phyloP scores from a whole-genome alignment of 2,888 invertebrate species.

The Aphelenchoides bicaudatus region DNA sequence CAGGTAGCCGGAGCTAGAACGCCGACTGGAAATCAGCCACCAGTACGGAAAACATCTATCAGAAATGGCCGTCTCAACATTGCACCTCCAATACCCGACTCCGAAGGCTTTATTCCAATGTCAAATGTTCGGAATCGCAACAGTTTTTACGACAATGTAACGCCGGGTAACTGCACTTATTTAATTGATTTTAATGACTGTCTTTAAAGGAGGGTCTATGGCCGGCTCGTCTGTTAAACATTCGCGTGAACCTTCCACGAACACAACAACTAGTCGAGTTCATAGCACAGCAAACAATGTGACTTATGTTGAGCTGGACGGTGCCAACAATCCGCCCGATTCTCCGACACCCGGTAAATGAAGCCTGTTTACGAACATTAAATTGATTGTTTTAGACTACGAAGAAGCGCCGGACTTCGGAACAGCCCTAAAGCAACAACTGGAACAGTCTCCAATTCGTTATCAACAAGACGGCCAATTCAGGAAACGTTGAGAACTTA shows the following conservation, averaged over 20 bases:
- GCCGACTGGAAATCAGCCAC: slow-evolving; percentile 20
- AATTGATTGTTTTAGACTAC: no score
- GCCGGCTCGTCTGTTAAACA: not conserved
- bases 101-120: slow-evolving; percentile 33
- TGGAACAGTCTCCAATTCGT: no score
- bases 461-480: no score
- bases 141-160: slow-evolving; percentile 34
- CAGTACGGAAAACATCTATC: slow-evolving; percentile 25
- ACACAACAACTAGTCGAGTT: slow-evolving; percentile 22
- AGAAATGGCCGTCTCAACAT: slow-evolving; percentile 22
- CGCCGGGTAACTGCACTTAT: no score
- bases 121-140: slow-evolving; percentile 25
- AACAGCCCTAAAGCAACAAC: not conserved
- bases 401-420: slow-evolving; percentile 4
- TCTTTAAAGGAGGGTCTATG: slow-evolving; percentile 1
- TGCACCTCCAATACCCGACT: slow-evolving; percentile 32
- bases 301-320: slow-evolving; percentile 46
- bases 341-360: slow-evolving; percentile 17
- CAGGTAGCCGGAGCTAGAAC: not conserved
- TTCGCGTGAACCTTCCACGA: no score
- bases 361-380: no score
- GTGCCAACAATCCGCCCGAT: slow-evolving; percentile 29
- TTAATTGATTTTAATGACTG: slow-evolving; percentile 19
- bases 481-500: no score
- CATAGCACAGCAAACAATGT: slow-evolving; percentile 43